phyloP scores from a whole-genome alignment of 35 echinoderm and acorn worm genomes.

The Heliocidaris tuberculata region DNA sequence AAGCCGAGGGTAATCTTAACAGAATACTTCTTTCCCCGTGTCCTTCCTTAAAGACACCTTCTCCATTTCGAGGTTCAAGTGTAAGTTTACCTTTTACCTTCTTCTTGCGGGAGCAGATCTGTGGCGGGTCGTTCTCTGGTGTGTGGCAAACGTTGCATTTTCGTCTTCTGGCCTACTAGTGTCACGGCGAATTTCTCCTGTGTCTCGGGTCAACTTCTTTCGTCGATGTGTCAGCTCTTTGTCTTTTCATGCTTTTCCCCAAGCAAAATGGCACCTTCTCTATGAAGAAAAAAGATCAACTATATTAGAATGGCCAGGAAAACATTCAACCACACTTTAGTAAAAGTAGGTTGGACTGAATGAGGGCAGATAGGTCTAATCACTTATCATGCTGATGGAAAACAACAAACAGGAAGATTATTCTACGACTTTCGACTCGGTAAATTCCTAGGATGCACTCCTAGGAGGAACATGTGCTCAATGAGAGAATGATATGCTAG shows the following conservation, averaged over 20 bases:
- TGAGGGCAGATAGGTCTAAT: too few species aligned
- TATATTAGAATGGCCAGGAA: neutral
- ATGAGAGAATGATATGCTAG: too few species aligned
- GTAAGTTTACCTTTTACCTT: neutral
- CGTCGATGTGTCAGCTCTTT: neutral
- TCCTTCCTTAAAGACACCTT: neutral
- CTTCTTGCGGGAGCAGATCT: neutral
- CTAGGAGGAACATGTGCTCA: too few species aligned
- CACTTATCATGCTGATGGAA: too few species aligned
- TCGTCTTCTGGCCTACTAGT: neutral
- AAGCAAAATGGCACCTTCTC: neutral
- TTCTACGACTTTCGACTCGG: too few species aligned
- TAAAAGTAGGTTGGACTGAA: neutral
- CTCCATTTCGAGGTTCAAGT: neutral
- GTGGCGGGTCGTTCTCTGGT: neutral
- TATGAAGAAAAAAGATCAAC: too few species aligned
- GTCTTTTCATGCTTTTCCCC: neutral
- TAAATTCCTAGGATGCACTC: too few species aligned
- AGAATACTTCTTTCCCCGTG: conserved; percentile 32
- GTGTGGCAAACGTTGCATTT: neutral
- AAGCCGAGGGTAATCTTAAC: conserved; percentile 30
- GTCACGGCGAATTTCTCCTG: neutral
- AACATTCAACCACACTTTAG: neutral
- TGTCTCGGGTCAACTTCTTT: conserved; percentile 10
- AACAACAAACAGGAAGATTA: too few species aligned